Base-by-base conservation (phyloP, 2,797 vertebrate species). In the Mus spretus region DNA sequence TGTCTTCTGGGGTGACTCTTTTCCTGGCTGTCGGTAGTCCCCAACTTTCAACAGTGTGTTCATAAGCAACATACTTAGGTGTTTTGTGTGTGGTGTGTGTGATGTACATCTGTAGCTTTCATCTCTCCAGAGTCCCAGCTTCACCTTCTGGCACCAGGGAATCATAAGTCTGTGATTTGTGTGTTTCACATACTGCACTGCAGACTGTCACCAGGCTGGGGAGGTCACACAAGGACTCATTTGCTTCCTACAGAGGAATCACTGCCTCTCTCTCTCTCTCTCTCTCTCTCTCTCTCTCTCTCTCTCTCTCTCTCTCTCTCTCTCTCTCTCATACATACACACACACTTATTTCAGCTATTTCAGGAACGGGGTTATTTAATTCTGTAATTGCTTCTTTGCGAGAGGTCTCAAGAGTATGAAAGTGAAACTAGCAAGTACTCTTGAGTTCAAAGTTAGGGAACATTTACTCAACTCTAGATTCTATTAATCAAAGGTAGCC, bases 1-100 rank as follows among this genome's bases (percentile, higher is more conserved):
- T 11, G 77, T 24, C 17, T 93, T 94, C 96, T 59, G 70, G 47
- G 22, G 20, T 83, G n/a, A 28, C 80, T 65, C n/a, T 96, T 95
- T 75, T 24, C 31, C 37, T 90, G 80, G 63, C 6, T 37, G 63
- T 17, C 72, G 77, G 13, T 19, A 86, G 31, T 50, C 17, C 17
- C 63, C 37, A 88, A 80, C 87, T 59, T 96, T 13, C 92, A 1
- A 85, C 1, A 22, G 50, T 13, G 6, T 82, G 37, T 55, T 79
- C 67, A 74, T 91, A 82, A 77, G 65, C 63, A 40, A 20, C 86
- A 55, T 67, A 63, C 17, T 91, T 3, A 50, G 31, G 15, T 61
- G 13, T 12, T 7, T 13, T 10, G 7, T 80, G 57, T 44, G 13
- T 13, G 14, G 22, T 10, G 7, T 80, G 57, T 44, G 75, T 24